phyloP scores from a whole-genome alignment of 2,113 vertebrate genomes.

The Leptobrachium leishanense region DNA sequence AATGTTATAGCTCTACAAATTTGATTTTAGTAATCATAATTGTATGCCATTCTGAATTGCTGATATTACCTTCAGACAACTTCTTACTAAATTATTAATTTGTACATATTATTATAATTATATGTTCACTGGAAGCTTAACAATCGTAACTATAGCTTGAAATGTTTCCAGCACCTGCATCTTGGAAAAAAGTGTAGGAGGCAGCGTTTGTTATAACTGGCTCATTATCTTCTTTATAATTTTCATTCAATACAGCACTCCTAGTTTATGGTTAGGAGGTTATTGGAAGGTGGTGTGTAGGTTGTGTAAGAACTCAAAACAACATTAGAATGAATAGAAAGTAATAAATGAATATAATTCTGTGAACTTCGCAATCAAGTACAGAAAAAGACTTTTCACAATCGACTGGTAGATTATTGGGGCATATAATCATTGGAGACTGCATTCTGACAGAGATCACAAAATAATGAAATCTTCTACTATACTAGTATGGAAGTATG shows the following conservation, averaged over 20 bases:
- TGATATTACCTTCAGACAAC: neutral
- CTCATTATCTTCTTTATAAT: constrained; percentile 23
- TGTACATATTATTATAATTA: constrained; percentile 32
- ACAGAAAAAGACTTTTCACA: too few relatives aligned
- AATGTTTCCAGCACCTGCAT: constrained; percentile 4
- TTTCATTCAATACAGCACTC: neutral
- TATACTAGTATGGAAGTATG: too few relatives aligned
- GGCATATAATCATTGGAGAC: too few relatives aligned
- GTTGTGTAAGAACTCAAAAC: too few relatives aligned
- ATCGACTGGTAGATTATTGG: too few relatives aligned
- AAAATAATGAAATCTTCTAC: too few relatives aligned
- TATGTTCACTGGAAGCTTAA: constrained; percentile 18
- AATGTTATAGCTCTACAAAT: neutral
- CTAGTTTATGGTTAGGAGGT: neutral
- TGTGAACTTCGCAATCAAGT: too few relatives aligned
- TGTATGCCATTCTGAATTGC: neutral
- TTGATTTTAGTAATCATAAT: neutral
- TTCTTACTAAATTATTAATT: neutral
- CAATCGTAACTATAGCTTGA: constrained; percentile 17
- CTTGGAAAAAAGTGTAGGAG: constrained; percentile 28
- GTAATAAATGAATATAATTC: too few relatives aligned
- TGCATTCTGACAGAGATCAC: too few relatives aligned
- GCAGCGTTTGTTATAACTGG: constrained; percentile 57
- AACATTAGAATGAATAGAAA: too few relatives aligned
- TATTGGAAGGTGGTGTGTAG: too few relatives aligned